phyloP scores from a whole-genome alignment of 2,797 vertebrate genomes.

The Neoniphon sammara region DNA sequence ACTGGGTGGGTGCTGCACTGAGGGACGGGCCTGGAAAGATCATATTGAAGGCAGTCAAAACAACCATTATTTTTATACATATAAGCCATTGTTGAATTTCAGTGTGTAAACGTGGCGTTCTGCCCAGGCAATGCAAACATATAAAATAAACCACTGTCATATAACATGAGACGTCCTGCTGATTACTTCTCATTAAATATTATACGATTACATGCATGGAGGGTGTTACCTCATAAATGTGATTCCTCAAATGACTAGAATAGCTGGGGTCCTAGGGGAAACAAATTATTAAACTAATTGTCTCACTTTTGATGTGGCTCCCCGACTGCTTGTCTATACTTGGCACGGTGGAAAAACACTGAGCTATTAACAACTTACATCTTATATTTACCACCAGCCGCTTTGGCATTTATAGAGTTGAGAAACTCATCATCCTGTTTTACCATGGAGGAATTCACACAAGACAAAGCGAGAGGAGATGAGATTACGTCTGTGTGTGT shows the following conservation, averaged over 20 bases:
- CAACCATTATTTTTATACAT: not conserved
- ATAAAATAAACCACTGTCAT: slow-evolving; percentile 16
- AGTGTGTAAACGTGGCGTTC: slow-evolving; percentile 11
- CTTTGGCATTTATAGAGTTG: slow-evolving; percentile 22
- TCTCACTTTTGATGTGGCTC: slow-evolving; percentile 37
- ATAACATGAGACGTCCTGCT: slow-evolving; percentile 3
- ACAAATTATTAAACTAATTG: slow-evolving; percentile 21
- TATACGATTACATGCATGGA: slow-evolving; percentile 7
- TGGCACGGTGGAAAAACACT: slow-evolving; percentile 31
- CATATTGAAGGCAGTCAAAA: too few species aligned
- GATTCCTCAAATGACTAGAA: slow-evolving; percentile 33
- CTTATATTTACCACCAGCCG: slow-evolving; percentile 31
- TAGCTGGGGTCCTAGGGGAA: slow-evolving; percentile 28
- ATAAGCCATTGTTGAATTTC: not conserved
- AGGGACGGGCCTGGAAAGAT: too few species aligned
- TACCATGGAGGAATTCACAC: slow-evolving; percentile 43
- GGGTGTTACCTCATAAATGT: slow-evolving; percentile 21
- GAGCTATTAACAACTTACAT: slow-evolving; percentile 45
- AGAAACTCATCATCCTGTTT: slow-evolving; percentile 39
- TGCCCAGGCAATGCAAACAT: not conserved
- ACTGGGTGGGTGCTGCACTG: not conserved
- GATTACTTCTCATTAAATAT: slow-evolving; percentile 21
- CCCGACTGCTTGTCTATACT: slow-evolving; percentile 25
- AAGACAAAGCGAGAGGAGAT: slow-evolving; percentile 39
- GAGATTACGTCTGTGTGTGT: slow-evolving; percentile 57